Evolutionary conservation across 2,113 vertebrate genomes (phyloP).

Genomic region (Myodes glareolus): DNA sequence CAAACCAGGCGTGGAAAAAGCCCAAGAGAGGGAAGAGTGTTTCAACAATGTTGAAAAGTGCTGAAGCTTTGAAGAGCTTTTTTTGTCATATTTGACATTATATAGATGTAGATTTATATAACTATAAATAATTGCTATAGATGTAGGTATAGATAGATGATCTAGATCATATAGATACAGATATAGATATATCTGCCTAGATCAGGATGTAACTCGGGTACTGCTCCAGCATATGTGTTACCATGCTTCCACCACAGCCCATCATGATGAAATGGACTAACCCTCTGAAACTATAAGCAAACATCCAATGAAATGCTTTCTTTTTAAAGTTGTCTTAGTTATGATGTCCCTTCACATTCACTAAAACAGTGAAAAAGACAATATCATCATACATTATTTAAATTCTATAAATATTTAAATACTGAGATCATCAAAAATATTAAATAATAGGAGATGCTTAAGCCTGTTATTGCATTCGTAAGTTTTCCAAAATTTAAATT

Average conservation of each 20-base stretch:
- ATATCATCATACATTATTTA: background rate
- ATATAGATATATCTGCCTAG: background rate
- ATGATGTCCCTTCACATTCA: background rate
- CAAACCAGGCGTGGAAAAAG: too few species aligned
- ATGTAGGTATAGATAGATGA: background rate
- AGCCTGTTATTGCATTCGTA: background rate
- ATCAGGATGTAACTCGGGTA: background rate
- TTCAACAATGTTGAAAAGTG: background rate
- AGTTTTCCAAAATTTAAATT: background rate
- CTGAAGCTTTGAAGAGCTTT: background rate
- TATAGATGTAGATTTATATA: background rate
- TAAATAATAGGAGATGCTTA: background rate
- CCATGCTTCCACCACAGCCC: too few species aligned
- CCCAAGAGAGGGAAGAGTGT: background rate
- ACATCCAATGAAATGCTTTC: background rate
- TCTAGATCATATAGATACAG: background rate
- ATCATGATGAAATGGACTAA: background rate
- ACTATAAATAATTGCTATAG: background rate
- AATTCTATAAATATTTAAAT: background rate
- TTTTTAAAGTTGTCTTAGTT: background rate
- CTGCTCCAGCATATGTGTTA: background rate
- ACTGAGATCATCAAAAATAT: background rate
- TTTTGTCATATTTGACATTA: background rate
- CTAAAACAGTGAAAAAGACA: background rate
- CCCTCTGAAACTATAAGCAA: background rate